phyloP scores from a whole-genome alignment of 2,888 invertebrate species.

The Galerucella pusilla region DNA sequence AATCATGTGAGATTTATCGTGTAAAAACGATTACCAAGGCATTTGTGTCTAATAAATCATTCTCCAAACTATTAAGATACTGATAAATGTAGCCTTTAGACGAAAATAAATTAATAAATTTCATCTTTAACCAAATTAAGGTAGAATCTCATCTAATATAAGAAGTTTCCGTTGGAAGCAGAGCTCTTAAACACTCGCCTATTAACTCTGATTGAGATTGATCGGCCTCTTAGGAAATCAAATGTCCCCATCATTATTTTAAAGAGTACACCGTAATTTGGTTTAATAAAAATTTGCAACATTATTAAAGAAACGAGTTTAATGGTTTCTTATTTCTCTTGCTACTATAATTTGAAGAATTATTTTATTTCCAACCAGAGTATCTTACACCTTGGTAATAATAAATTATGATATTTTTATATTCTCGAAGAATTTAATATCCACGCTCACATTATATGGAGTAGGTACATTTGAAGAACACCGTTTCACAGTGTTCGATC shows the following conservation, averaged over 20 bases:
- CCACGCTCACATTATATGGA: too few species aligned
- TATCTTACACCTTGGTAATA: background rate
- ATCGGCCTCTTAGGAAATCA: background rate
- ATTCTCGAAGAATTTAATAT: too few species aligned
- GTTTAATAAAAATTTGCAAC: background rate
- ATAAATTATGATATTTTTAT: background rate
- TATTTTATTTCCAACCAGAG: background rate
- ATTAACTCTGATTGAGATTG: conserved; percentile 6
- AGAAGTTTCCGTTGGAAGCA: background rate
- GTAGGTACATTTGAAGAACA: too few species aligned
- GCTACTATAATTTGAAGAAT: background rate
- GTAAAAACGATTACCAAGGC: too few species aligned
- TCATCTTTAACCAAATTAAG: background rate
- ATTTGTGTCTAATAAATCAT: too few species aligned
- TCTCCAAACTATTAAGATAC: background rate
- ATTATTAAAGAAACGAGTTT: background rate
- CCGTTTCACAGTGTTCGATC: too few species aligned
- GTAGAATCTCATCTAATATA: background rate
- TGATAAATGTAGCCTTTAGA: background rate
- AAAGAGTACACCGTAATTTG: background rate
- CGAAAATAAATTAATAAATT: background rate
- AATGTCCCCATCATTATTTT: conserved; percentile 8
- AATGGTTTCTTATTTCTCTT: background rate
- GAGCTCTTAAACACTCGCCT: background rate
- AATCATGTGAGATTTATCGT: too few species aligned